Conservation (phyloP, 2,113 vertebrate genomes). For the Neomonachus schauinslandi region DNA sequence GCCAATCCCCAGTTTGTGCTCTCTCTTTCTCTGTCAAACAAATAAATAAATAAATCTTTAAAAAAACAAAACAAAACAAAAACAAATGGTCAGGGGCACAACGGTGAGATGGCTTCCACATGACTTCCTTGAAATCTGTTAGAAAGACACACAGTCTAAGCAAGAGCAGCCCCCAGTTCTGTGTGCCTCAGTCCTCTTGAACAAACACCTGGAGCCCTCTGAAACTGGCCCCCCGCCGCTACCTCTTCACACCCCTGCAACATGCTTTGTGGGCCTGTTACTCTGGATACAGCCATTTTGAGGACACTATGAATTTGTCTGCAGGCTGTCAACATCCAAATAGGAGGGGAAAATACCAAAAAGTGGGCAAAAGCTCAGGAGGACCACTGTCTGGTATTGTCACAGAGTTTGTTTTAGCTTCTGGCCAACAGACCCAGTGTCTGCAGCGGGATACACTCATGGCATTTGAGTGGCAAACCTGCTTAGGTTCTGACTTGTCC, state of each 20-base stretch:
- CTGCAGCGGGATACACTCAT: slow-evolving; percentile 63
- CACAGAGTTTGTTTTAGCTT: slow-evolving; percentile 76
- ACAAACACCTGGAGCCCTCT: slow-evolving; percentile 49
- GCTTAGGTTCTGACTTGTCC: slow-evolving; percentile 83
- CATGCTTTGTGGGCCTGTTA: slow-evolving; percentile 5
- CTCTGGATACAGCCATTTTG: slow-evolving; percentile 73
- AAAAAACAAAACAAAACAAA: too few relatives aligned
- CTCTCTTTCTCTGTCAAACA: too few relatives aligned
- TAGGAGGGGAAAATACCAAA: background rate
- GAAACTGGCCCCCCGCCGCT: background rate
- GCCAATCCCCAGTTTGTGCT: too few relatives aligned
- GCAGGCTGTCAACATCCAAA: slow-evolving; percentile 79
- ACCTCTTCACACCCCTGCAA: slow-evolving; percentile 27
- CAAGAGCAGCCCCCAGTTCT: background rate
- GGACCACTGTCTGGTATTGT: slow-evolving; percentile 77
- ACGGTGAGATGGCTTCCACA: background rate
- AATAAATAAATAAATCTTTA: too few relatives aligned
- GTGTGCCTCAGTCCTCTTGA: slow-evolving; percentile 37
- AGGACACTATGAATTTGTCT: slow-evolving; percentile 75
- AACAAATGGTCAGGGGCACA: background rate
- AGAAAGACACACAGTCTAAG: background rate
- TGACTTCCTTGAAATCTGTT: slow-evolving; percentile 37
- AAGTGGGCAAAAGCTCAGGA: slow-evolving; percentile 42
- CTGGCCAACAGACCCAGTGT: slow-evolving; percentile 79
- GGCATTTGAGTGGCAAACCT: slow-evolving; percentile 80